These are phyloP conservation scores for Nemoura dubitans DNA, from an alignment of 2,888 invertebrate genomes.

Conservation along the genomic window DNA sequence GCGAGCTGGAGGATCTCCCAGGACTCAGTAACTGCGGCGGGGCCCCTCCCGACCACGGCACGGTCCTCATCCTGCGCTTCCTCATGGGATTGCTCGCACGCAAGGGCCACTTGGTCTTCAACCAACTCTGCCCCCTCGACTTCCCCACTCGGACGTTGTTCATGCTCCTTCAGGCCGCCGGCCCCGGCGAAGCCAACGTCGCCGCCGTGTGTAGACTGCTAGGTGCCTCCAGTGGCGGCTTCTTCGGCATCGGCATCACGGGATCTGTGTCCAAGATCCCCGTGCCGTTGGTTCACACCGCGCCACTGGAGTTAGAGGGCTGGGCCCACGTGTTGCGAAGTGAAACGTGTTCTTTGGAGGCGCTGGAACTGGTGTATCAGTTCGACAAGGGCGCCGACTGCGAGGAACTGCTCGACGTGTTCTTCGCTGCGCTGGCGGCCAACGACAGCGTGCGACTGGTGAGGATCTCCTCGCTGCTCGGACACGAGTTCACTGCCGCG, in stretches of 20 bases:
- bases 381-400: conserved; percentile 59
- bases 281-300: conserved; percentile 57
- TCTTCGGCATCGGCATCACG: conserved; percentile 50
- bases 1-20: conserved; percentile 65
- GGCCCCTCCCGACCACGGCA: conserved; percentile 50
- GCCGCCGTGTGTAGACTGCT: conserved; percentile 64
- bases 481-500: conserved; percentile 64
- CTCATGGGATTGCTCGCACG: conserved; percentile 64
- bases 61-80: conserved; percentile 61
- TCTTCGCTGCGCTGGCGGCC: conserved; percentile 62
- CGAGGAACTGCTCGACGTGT: conserved; percentile 60
- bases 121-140: conserved; percentile 64
- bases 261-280: conserved; percentile 52
- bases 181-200: conserved; percentile 64
- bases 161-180: conserved; percentile 64
- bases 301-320: conserved; percentile 63
- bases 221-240: conserved; percentile 61
- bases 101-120: conserved; percentile 63
- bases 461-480: conserved; percentile 63
- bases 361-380: conserved; percentile 64
- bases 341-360: conserved; percentile 62
- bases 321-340: conserved; percentile 64
- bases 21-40: conserved; percentile 54
- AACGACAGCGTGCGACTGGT: conserved; percentile 66
- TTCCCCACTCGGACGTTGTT: conserved; percentile 65